Percentiles rank a stretch among this genome's conserved stretches.
phyloP scores from a whole-genome alignment of 2,113 vertebrate genomes.

The Reinhardtius hippoglossoides region DNA sequence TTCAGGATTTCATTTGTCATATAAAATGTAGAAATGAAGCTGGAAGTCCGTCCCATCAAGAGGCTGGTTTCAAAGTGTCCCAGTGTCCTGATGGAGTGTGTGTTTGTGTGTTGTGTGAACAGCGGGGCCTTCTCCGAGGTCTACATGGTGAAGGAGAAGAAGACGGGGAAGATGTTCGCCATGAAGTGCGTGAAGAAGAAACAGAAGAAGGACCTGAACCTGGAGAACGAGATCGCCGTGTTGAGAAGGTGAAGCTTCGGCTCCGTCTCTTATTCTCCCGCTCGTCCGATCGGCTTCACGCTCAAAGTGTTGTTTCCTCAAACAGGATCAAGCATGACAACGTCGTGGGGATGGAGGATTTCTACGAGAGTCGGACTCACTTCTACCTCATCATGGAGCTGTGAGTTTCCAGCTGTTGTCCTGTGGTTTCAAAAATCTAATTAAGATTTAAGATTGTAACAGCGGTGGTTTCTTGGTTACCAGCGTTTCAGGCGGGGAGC shows the following conservation, averaged over 20 bases:
- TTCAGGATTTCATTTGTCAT: no score
- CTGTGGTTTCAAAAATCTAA: neutral
- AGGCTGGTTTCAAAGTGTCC: no score
- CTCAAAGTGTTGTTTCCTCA: neutral
- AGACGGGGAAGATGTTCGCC: slow-evolving; percentile 90
- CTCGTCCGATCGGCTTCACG: no score
- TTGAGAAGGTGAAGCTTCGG: slow-evolving; percentile 85
- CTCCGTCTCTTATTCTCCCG: neutral
- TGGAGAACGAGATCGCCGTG: slow-evolving; percentile 96
- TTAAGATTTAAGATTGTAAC: no score
- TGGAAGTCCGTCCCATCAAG: no score
- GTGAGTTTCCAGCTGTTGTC: slow-evolving; percentile 82
- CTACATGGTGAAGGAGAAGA: slow-evolving; percentile 93
- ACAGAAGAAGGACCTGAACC: slow-evolving; percentile 86
- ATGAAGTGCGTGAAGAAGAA: slow-evolving; percentile 98
- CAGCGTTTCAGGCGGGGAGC: slow-evolving; percentile 95
- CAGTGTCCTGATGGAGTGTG: neutral
- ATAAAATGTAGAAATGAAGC: no score
- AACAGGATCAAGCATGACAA: slow-evolving; percentile 96
- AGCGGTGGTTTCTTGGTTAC: accelerated
- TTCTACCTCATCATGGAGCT: slow-evolving; percentile 98
- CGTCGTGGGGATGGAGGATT: slow-evolving; percentile 93
- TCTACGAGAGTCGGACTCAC: slow-evolving; percentile 93
- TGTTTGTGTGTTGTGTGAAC: slow-evolving; percentile 33
- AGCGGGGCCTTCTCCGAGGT: slow-evolving; percentile 98